Percentiles rank a stretch among this genome's conserved stretches.
phyloP scores from a whole-genome alignment of 1,140 invertebrate species.

The Vanessa atalanta region DNA sequence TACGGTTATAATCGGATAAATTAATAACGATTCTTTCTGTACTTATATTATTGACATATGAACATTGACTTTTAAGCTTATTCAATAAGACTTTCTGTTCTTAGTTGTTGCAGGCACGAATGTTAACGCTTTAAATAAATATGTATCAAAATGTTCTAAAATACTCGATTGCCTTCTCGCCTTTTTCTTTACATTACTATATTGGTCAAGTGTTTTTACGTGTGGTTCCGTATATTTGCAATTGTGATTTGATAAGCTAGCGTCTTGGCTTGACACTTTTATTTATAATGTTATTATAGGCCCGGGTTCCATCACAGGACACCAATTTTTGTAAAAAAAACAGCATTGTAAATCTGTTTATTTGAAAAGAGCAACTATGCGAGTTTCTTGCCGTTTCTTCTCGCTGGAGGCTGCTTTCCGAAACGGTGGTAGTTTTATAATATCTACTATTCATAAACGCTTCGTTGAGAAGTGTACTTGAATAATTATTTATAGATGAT shows the following conservation, averaged over 20 bases:
- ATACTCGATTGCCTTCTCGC: conserved; percentile 32
- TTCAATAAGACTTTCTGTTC: conserved; percentile 48
- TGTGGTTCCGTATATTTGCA: background rate
- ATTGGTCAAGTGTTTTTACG: background rate
- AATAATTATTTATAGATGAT: too few species aligned
- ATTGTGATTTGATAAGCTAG: background rate
- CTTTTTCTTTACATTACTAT: conserved; percentile 25
- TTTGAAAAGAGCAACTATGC: too few species aligned
- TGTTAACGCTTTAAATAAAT: conserved; percentile 35
- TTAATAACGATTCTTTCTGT: conserved; percentile 13
- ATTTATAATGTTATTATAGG: too few species aligned
- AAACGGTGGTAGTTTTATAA: too few species aligned
- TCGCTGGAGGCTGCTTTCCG: too few species aligned
- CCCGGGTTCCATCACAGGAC: too few species aligned
- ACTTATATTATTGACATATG: conserved; percentile 48
- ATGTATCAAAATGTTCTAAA: conserved; percentile 26
- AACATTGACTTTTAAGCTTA: conserved; percentile 49
- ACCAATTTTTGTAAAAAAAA: too few species aligned
- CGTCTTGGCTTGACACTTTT: too few species aligned
- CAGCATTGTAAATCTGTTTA: too few species aligned
- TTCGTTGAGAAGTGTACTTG: too few species aligned
- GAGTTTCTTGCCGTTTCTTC: too few species aligned
- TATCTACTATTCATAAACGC: too few species aligned
- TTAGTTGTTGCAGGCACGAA: conserved; percentile 10
- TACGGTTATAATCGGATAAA: conserved; percentile 17